Conservation (phyloP, 2,888 invertebrate species). For the Helobdella robusta region DNA sequence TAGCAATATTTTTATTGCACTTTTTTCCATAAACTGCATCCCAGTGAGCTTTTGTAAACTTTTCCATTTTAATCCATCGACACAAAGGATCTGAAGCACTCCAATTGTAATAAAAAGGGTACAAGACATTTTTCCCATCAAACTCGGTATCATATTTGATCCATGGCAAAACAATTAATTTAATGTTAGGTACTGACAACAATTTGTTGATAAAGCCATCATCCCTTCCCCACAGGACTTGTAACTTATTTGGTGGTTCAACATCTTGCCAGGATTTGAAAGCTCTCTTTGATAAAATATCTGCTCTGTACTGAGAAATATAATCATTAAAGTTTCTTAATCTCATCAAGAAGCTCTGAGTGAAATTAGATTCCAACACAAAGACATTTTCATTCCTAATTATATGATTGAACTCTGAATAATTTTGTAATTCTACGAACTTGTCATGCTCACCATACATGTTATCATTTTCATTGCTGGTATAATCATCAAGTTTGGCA, state of each 20-base stretch:
- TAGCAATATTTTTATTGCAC: constrained; percentile 24
- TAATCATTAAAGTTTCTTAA: constrained; percentile 19
- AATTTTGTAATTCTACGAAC: too few relatives aligned
- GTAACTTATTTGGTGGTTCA: constrained; percentile 9
- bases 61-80: constrained; percentile 30
- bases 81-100: constrained; percentile 32
- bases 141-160: neutral
- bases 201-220: constrained; percentile 32
- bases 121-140: constrained; percentile 28
- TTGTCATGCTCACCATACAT: too few relatives aligned
- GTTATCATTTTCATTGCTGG: too few relatives aligned
- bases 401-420: too few relatives aligned
- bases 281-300: constrained; percentile 23
- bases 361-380: too few relatives aligned
- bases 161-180: constrained; percentile 30
- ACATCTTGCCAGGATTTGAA: constrained; percentile 23
- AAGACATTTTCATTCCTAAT: too few relatives aligned
- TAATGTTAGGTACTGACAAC: constrained; percentile 22
- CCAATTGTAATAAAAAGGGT: constrained; percentile 32
- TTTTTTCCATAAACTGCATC: constrained; percentile 34
- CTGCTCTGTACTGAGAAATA: constrained; percentile 19
- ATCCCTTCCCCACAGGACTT: constrained; percentile 32
- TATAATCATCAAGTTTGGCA: too few relatives aligned
- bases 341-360: constrained; percentile 19
- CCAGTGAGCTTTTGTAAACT: constrained; percentile 34